Conservation (phyloP, 2,797 vertebrate species). For the Octomys mimax region DNA sequence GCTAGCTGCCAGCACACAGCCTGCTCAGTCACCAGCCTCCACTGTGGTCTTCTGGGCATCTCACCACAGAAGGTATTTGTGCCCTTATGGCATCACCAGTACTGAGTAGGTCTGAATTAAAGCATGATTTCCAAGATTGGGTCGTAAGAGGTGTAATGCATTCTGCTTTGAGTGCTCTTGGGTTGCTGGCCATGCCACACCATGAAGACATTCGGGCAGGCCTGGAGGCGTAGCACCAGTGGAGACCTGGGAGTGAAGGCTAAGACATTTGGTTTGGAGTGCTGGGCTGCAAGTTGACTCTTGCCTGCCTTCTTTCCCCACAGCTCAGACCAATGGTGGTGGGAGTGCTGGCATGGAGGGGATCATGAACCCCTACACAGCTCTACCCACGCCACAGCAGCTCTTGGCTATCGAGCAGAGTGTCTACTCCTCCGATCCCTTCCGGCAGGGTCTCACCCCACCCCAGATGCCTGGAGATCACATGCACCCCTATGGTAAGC, state of each 20-base stretch:
- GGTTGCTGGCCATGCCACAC: not conserved
- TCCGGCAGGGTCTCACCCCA: slow-evolving; percentile 97
- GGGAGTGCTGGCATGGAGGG: slow-evolving; percentile 90
- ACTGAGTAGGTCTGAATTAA: not conserved
- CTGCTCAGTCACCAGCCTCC: not conserved
- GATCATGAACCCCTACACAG: slow-evolving; percentile 91
- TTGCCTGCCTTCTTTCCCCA: slow-evolving; percentile 21
- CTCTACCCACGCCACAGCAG: slow-evolving; percentile 91
- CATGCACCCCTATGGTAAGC: slow-evolving; percentile 98
- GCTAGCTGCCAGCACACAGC: not conserved
- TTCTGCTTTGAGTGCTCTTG: not conserved
- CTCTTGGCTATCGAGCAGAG: slow-evolving; percentile 93
- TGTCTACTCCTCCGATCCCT: slow-evolving; percentile 94
- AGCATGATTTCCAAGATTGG: not conserved
- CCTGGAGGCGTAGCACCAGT: not conserved
- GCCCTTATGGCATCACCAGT: not conserved
- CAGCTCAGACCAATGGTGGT: slow-evolving; percentile 91
- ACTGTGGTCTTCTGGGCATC: no score
- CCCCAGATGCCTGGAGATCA: slow-evolving; percentile 99
- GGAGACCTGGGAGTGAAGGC: no score
- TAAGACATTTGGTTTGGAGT: fast-evolving
- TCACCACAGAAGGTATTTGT: not conserved
- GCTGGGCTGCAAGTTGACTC: fast-evolving
- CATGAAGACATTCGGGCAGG: not conserved
- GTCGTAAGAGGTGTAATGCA: fast-evolving